Conservation (phyloP, 2,113 vertebrate species). For the Rhadina sibilatrix region DNA sequence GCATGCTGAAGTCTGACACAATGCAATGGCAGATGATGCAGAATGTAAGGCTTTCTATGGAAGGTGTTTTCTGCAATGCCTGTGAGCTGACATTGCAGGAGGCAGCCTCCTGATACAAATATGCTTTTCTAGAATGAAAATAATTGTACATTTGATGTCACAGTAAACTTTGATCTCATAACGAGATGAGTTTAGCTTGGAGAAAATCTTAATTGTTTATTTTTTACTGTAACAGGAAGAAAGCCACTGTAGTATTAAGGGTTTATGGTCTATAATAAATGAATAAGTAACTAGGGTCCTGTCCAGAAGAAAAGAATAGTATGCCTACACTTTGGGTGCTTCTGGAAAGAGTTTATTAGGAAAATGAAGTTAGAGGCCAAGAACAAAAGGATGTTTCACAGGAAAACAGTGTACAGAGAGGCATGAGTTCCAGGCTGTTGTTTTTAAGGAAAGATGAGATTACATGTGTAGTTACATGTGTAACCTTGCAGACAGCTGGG, state of each 20-base stretch:
- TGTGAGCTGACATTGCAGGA: background rate
- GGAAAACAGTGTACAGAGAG: background rate
- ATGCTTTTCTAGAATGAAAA: background rate
- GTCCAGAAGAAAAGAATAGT: background rate
- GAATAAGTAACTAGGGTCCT: background rate
- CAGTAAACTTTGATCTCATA: background rate
- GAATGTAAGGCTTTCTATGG: background rate
- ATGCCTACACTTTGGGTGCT: background rate
- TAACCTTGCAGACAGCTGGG: background rate
- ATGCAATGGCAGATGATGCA: rapidly evolving
- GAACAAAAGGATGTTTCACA: background rate
- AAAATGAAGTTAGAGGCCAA: background rate
- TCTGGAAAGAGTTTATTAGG: background rate
- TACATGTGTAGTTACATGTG: too few relatives aligned
- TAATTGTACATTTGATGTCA: background rate
- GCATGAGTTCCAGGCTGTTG: background rate
- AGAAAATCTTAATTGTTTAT: background rate
- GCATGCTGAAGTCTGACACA: background rate
- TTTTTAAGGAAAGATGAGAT: background rate
- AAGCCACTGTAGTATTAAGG: background rate
- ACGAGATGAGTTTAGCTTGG: background rate
- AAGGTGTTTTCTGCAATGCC: background rate
- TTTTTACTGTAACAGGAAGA: background rate
- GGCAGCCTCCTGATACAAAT: background rate
- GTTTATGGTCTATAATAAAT: background rate